Conservation (phyloP, 2,797 vertebrate genomes). For the Tamandua tetradactyla region DNA sequence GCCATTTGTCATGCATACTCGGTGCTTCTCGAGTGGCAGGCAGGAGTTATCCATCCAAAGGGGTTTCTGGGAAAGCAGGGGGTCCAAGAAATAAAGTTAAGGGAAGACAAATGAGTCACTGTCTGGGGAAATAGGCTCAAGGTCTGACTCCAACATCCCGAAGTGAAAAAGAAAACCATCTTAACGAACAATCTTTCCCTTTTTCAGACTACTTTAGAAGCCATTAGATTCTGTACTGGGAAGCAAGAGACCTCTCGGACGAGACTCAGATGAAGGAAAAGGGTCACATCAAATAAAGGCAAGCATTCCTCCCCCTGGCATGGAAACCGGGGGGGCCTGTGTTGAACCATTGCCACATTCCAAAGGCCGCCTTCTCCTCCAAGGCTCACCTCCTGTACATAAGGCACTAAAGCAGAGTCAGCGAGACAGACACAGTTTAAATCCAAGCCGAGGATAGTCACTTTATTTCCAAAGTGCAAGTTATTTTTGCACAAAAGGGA, state of each 20-base stretch:
- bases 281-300: not conserved
- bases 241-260: not conserved
- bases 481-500: conserved; percentile 69
- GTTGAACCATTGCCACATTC: not conserved
- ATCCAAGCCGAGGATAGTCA: conserved; percentile 16
- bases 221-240: not conserved
- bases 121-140: not conserved
- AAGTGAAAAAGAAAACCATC: conserved; percentile 42
- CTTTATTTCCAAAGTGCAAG: conserved; percentile 59
- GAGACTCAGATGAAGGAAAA: conserved; percentile 11
- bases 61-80: conserved; percentile 37
- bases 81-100: not conserved
- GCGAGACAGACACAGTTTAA: not conserved
- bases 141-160: conserved; percentile 12
- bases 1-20: conserved; percentile 49
- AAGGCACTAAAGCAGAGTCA: conserved; percentile 5
- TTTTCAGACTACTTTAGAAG: conserved; percentile 17
- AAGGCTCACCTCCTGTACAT: not conserved
- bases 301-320: not conserved
- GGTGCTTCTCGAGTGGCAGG: conserved; percentile 51
- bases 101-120: conserved; percentile 37
- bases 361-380: not conserved
- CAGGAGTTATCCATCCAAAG: conserved; percentile 55
- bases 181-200: conserved; percentile 29
- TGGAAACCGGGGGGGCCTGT: not conserved